Base-by-base conservation (phyloP, 2,888 invertebrate genomes). In the Brachypalpus laphriformis region DNA sequence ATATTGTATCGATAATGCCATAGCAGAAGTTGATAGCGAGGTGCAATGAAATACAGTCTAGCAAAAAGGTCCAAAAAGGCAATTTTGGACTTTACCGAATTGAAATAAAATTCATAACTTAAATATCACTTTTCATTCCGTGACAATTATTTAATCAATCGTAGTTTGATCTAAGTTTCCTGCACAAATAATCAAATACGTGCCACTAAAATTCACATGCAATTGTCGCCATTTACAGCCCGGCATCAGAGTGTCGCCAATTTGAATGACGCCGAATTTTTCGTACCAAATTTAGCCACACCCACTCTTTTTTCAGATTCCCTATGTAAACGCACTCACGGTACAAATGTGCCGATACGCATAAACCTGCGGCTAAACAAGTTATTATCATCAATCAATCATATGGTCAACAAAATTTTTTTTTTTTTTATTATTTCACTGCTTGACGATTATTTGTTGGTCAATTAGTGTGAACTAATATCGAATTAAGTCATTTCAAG, bases 311-410 rank as follows among this genome's bases (percentile, higher is more conserved):
- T 3, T 5, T 20, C 14, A 4, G 34, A 65, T 37, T 65, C 22
- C 8, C 54, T 18, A 31, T 42, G 54, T 42, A 56, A 68, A 68
- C 54, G 14, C 25, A 16, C 40, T 28, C 28, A 18, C 7, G 18
- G 4, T 49, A 7, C 20, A 59, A 59, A 68, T 16, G n/a, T 25
- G 11, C 49, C 25, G 20, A 28, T 57, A 18, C 47, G 25, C 18
- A 54, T 25, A 66, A 57, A 40, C 59, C 34, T 20, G 34, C n/a
- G 18, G n/a, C 56, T 66, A 66, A 56, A 31, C 47, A 63, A 66
- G 28, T 49, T 70, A 49, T 49, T 20, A 59, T 59, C 77, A 77
- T 77, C 61, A 77, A 77, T 77, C 68, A 68, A 68, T n/a, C n/a
- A n/a, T 34, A 16, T 31, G 40, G 25, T 54, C n/a, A 57, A 34